These are phyloP conservation scores for Apostichopus leukothele DNA, from an alignment of 53 echinoderm and acorn worm genomes.

Conservation along the genomic window DNA sequence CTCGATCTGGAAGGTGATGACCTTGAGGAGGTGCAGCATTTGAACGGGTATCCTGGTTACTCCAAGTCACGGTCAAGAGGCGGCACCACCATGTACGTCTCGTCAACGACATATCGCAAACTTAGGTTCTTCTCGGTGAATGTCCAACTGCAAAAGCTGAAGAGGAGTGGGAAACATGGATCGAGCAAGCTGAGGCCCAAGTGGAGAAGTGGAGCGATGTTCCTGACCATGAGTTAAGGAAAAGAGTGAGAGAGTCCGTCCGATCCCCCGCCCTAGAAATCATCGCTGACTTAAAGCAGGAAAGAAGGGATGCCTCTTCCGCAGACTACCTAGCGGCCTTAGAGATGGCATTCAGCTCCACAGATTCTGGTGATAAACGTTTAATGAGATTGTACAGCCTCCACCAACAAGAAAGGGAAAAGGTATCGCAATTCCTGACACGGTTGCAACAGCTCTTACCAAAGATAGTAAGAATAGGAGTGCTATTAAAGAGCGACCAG, in stretches of 20 bases:
- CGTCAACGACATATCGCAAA: slow-evolving; percentile 22
- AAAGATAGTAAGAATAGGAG: background rate
- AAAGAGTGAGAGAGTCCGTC: slow-evolving; percentile 19
- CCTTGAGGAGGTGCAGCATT: background rate
- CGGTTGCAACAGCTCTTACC: background rate
- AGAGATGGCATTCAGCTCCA: slow-evolving; percentile 14
- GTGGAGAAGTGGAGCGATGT: slow-evolving; percentile 21
- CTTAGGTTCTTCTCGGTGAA: slow-evolving; percentile 49
- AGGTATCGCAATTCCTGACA: background rate
- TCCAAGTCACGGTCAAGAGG: background rate
- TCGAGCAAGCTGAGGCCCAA: slow-evolving; percentile 53
- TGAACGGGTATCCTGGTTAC: background rate
- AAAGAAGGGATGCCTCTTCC: slow-evolving; percentile 35
- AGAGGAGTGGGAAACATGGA: slow-evolving; percentile 57
- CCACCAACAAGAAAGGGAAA: background rate
- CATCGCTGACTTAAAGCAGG: slow-evolving; percentile 54
- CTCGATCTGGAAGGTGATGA: background rate
- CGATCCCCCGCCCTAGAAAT: slow-evolving; percentile 59
- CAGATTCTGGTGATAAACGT: background rate
- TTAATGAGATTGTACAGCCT: background rate
- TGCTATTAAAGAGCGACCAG: background rate
- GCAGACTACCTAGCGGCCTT: background rate
- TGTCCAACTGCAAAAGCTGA: background rate
- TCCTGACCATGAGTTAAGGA: slow-evolving; percentile 11
- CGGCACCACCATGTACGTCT: background rate